Percentiles rank a stretch among this genome's conserved stretches.
Evolutionary conservation across 1,140 invertebrate genomes (phyloP).

Genomic region (Neodiprion fabricii): DNA sequence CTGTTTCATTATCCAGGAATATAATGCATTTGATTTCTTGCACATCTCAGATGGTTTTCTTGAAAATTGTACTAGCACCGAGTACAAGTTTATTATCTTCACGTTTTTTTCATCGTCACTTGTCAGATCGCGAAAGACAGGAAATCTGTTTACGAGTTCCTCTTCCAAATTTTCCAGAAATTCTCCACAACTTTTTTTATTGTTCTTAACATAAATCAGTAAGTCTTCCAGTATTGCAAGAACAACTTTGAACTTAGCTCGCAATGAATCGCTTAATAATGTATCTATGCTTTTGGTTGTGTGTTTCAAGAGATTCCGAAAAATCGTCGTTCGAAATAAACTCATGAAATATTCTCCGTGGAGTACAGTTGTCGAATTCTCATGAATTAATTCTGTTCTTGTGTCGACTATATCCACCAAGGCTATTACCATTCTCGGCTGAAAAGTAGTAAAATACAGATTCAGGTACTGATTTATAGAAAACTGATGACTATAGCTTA

Average conservation of each 20-base stretch:
- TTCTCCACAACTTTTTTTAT: constrained; percentile 27
- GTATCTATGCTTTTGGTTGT: constrained; percentile 35
- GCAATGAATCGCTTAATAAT: constrained; percentile 31
- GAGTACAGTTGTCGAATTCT: constrained; percentile 31
- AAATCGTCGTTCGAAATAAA: constrained; percentile 43
- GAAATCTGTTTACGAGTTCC: constrained; percentile 38
- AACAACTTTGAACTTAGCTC: constrained; percentile 28
- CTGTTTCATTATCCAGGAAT: constrained; percentile 46
- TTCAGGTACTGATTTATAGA: too few species aligned
- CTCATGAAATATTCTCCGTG: constrained; percentile 51
- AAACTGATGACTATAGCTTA: too few species aligned
- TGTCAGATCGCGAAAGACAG: constrained; percentile 25
- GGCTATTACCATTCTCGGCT: constrained; percentile 27
- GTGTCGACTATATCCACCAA: constrained; percentile 12
- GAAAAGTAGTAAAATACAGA: constrained; percentile 19
- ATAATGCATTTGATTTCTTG: constrained; percentile 27
- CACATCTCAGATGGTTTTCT: constrained; percentile 35
- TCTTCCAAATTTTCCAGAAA: constrained; percentile 31
- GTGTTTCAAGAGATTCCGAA: constrained; percentile 39
- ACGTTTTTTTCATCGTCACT: constrained; percentile 37
- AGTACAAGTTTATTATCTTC: constrained; percentile 48
- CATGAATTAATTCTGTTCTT: constrained; percentile 12
- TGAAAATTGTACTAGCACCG: constrained; percentile 38
- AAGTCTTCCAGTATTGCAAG: constrained; percentile 46
- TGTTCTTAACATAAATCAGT: constrained; percentile 33